phyloP scores from a whole-genome alignment of 2,888 invertebrate species.

The Phortica okadai region DNA sequence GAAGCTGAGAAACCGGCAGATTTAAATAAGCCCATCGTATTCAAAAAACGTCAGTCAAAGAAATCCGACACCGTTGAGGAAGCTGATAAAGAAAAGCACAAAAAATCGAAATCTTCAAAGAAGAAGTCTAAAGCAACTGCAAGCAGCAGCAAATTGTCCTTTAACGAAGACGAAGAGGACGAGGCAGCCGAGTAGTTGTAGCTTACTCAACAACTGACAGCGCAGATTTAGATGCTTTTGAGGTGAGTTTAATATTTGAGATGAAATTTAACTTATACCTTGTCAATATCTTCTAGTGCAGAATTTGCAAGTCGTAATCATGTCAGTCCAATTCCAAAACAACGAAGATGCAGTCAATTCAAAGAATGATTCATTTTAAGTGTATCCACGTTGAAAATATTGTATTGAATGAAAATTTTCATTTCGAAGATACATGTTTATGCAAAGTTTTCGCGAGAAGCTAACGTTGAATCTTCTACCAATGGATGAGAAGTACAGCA shows the following conservation, averaged over 20 bases:
- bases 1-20: slow-evolving; percentile 80
- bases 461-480: too few relatives aligned
- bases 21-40: slow-evolving; percentile 80
- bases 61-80: slow-evolving; percentile 49
- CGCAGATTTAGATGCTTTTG: slow-evolving; percentile 14
- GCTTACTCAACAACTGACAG: neutral
- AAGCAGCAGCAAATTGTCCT: slow-evolving; percentile 76
- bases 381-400: neutral
- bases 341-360: neutral
- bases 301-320: neutral
- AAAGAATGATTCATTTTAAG: neutral
- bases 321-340: neutral
- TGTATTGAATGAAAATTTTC: too few relatives aligned
- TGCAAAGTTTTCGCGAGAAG: too few relatives aligned
- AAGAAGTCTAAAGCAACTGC: slow-evolving; percentile 46
- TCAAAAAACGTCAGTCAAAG: slow-evolving; percentile 67
- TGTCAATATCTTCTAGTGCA: neutral
- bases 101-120: slow-evolving; percentile 33
- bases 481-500: too few relatives aligned
- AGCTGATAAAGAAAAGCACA: neutral
- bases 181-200: slow-evolving; percentile 57
- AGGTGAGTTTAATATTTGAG: slow-evolving; percentile 5
- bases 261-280: neutral
- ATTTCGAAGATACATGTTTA: too few relatives aligned
- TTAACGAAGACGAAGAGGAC: slow-evolving; percentile 77